Base-by-base conservation (phyloP, 2,888 invertebrate species). In the Agrilus mali region DNA sequence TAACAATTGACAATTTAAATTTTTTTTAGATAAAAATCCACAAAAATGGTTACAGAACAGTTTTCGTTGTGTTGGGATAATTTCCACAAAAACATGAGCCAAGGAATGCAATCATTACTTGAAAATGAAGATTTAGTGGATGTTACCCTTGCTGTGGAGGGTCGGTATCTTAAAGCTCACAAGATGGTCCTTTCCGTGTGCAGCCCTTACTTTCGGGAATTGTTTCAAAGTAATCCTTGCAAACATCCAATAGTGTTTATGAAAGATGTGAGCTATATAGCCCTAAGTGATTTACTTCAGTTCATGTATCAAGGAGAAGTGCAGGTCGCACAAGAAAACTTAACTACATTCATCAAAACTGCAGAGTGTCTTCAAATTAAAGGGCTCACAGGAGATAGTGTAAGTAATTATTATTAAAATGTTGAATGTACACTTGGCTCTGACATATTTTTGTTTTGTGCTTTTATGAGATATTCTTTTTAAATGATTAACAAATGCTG, bases 41-140 rank as follows among this genome's bases (percentile, higher is more conserved):
- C 8, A 37, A 54, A 46, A 47, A 65, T 66, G 66, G 63, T 63
- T 53, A 59, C 62, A 39, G 81, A 82, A 64, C 81, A 81, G 62
- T 82, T 81, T 65, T 82, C 82, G 41, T 67, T 85, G 54, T 76
- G 81, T 54, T 85, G 84, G 84, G 84, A 85, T 62, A 83, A 84
- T 64, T 84, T 84, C 68, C 82, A 83, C 60, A 72, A 75, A 49
- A 85, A 83, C 64, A 66, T 85, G 52, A 78, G 81, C 46, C 73
- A 77, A 53, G 82, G 82, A 15, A 78, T 85, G 60, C 80, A 82
- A 58, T 59, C 64, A 7, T 48, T 67, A 45, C 47, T 66, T 31
- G 62, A 65, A 52, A 60, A 55, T 45, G 66, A 67, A 53, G 66
- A 66, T 50, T 54, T 67, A 42, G 67, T 67, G n/a, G 67, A 67